Evolutionary conservation across 1,140 invertebrate genomes (phyloP).

Genomic region (Ceratosolen fusciceps): DNA sequence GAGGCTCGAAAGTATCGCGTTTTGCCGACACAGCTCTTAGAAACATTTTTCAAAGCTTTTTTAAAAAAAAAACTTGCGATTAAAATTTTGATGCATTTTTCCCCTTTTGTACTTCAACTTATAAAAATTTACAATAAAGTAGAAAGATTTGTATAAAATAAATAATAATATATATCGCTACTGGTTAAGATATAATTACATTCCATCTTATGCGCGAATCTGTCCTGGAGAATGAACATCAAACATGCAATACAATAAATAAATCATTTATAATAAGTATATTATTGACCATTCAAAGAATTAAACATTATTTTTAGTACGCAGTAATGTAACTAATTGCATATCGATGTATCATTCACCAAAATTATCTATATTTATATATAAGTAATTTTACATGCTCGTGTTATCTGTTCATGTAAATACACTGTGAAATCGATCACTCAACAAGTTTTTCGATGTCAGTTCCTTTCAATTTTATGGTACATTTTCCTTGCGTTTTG

Average conservation of each 20-base stretch:
- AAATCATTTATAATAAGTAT: constrained; percentile 37
- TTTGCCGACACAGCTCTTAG: constrained; percentile 38
- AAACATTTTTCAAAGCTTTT: constrained; percentile 30
- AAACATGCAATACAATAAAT: constrained; percentile 41
- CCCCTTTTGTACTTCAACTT: constrained; percentile 42
- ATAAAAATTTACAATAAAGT: constrained; percentile 40
- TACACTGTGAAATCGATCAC: constrained; percentile 49
- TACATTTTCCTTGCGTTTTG: constrained; percentile 41
- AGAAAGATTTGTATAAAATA: constrained; percentile 38
- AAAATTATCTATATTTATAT: constrained; percentile 47
- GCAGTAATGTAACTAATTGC: constrained; percentile 41
- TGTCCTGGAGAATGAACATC: constrained; percentile 43
- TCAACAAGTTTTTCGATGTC: constrained; percentile 52
- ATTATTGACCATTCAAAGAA: constrained; percentile 30
- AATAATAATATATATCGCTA: constrained; percentile 18
- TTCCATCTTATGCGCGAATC: constrained; percentile 42
- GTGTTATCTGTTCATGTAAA: constrained; percentile 51
- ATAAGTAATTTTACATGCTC: constrained; percentile 48
- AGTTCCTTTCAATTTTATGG: constrained; percentile 50
- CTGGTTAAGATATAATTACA: constrained; percentile 22
- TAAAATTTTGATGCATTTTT: constrained; percentile 38
- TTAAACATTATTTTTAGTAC: constrained; percentile 39
- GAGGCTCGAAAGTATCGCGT: constrained; percentile 46
- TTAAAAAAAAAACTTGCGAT: constrained; percentile 35
- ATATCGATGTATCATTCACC: constrained; percentile 49